These are phyloP conservation scores for Leptodactylus fuscus DNA, from an alignment of 2,113 vertebrate species.

Conservation along the genomic window DNA sequence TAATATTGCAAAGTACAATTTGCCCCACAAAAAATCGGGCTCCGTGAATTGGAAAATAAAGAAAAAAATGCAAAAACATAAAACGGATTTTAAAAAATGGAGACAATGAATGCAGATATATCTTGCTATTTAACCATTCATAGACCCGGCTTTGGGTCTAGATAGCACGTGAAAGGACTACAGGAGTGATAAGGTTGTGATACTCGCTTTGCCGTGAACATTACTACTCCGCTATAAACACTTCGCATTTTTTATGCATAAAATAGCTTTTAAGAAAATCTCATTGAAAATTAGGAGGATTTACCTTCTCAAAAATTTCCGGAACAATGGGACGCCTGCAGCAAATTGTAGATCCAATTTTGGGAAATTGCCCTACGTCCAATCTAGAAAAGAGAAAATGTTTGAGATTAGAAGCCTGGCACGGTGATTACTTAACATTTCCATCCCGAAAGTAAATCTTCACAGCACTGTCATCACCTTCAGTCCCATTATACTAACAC, in stretches of 20 bases:
- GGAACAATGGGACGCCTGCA: conserved; percentile 17
- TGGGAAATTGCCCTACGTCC: conserved; percentile 43
- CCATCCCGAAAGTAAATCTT: conserved; percentile 51
- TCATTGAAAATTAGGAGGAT: conserved; percentile 28
- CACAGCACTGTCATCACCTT: conserved; percentile 26
- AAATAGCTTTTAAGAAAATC: conserved; percentile 37
- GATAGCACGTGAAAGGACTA: no score
- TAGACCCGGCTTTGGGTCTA: no score
- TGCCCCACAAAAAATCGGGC: no score
- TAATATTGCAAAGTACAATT: no score
- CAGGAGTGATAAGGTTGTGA: not conserved
- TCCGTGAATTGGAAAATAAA: no score
- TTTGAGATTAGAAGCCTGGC: conserved; percentile 40
- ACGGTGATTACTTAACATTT: conserved; percentile 50
- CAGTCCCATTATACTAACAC: conserved; percentile 53
- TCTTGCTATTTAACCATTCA: no score
- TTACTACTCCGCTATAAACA: conserved; percentile 1
- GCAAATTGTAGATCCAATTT: conserved; percentile 46
- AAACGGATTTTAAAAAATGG: no score
- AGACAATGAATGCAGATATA: no score
- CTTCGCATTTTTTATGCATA: not conserved
- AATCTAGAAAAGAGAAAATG: conserved; percentile 55
- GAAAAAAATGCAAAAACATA: no score
- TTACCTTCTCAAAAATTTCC: conserved; percentile 52
- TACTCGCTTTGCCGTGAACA: not conserved